Conservation (phyloP, 2,113 vertebrate genomes). For the Amblyornis subalaris region DNA sequence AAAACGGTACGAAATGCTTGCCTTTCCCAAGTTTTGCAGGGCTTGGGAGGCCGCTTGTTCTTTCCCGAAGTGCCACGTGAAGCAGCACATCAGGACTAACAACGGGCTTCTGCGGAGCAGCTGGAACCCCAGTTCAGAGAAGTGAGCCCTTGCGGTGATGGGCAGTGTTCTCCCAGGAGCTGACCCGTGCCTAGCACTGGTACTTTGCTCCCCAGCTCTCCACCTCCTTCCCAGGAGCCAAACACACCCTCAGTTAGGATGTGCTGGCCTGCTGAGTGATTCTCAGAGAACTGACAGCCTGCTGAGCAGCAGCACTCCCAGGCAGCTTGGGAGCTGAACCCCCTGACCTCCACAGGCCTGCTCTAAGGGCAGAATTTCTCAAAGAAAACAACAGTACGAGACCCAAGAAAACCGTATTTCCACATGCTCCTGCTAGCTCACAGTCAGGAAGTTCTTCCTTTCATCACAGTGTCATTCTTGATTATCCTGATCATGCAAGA, state of each 20-base stretch:
- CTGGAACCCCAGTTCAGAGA: background rate
- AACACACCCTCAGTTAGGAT: background rate
- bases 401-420: background rate
- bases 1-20: background rate
- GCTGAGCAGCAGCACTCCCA: background rate
- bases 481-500: background rate
- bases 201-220: background rate
- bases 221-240: background rate
- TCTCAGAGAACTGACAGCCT: background rate
- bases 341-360: background rate
- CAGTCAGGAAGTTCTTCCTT: background rate
- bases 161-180: background rate
- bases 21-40: background rate
- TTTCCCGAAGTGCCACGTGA: background rate
- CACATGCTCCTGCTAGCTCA: background rate
- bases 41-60: background rate
- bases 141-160: background rate
- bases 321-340: background rate
- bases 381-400: accelerated
- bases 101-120: background rate
- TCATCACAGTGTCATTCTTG: background rate
- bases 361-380: background rate
- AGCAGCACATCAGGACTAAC: background rate
- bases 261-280: background rate
- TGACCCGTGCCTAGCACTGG: accelerated